Evolutionary conservation across 2,797 vertebrate genomes (phyloP).

Genomic region (Crenuchus spilurus): DNA sequence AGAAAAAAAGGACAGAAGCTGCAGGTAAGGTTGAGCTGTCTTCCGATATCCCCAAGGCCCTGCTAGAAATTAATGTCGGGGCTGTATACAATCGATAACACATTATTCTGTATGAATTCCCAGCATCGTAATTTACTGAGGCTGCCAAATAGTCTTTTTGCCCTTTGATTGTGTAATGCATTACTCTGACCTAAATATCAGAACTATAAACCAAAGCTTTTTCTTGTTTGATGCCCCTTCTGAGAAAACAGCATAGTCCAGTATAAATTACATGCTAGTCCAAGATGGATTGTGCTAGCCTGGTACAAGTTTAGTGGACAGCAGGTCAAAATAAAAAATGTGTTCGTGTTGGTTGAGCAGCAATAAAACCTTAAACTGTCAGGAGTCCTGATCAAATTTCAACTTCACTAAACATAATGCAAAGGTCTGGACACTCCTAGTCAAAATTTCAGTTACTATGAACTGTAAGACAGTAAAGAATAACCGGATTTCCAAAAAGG

Average conservation of each 20-base stretch:
- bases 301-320: no score
- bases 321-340: no score
- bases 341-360: no score
- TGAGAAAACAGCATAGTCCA: not conserved
- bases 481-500: no score
- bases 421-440: no score
- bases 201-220: not conserved
- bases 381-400: no score
- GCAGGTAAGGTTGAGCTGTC: constrained; percentile 1
- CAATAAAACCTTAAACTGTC: no score
- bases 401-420: no score
- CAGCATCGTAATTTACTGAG: not conserved
- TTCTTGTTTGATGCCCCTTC: not conserved
- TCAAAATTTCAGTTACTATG: no score
- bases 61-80: not conserved
- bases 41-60: not conserved
- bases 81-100: not conserved
- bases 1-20: not conserved
- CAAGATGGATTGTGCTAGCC: no score
- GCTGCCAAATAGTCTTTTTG: not conserved
- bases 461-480: no score
- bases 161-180: not conserved
- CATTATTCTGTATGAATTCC: not conserved
- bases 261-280: not conserved
- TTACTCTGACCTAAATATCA: not conserved